Percentiles rank a stretch among this genome's conserved stretches.
Evolutionary conservation across 2,797 vertebrate species (phyloP).

Genomic region (Garrulus glandarius): DNA sequence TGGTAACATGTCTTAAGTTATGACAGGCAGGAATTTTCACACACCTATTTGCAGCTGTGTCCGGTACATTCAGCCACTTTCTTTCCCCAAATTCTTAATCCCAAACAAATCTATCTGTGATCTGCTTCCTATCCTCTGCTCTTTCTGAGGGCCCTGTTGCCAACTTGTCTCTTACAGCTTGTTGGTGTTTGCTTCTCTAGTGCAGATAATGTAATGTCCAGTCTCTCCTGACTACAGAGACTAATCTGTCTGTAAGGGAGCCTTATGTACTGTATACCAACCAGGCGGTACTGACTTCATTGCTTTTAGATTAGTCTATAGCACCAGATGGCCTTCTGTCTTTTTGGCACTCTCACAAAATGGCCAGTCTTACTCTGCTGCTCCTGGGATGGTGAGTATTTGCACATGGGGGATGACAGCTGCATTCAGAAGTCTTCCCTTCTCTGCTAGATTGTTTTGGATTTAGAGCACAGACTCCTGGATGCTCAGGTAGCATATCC

Average conservation of each 20-base stretch:
- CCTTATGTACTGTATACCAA: constrained; percentile 1
- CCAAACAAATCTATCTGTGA: not conserved
- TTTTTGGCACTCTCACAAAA: constrained; percentile 54
- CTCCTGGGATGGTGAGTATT: constrained; percentile 16
- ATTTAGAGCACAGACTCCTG: not conserved
- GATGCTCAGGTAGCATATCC: not conserved
- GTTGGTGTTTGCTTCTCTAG: not conserved
- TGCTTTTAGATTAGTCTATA: constrained; percentile 52
- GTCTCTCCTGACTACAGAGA: not conserved
- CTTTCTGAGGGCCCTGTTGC: not conserved
- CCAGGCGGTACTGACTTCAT: constrained; percentile 28
- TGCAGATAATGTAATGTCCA: not conserved
- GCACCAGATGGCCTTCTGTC: constrained; percentile 60
- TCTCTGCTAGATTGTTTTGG: not conserved
- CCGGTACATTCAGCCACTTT: not conserved
- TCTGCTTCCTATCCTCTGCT: not conserved
- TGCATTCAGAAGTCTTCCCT: not conserved
- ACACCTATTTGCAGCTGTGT: not conserved
- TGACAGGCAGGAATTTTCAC: not conserved
- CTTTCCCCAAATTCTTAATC: not conserved
- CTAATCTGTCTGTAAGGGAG: constrained; percentile 17
- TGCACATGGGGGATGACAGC: not conserved
- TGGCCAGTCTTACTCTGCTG: constrained; percentile 33
- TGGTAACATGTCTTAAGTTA: not conserved
- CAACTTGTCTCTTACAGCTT: not conserved